phyloP scores from a whole-genome alignment of 2,888 invertebrate genomes.

The Hydriomena furcata region DNA sequence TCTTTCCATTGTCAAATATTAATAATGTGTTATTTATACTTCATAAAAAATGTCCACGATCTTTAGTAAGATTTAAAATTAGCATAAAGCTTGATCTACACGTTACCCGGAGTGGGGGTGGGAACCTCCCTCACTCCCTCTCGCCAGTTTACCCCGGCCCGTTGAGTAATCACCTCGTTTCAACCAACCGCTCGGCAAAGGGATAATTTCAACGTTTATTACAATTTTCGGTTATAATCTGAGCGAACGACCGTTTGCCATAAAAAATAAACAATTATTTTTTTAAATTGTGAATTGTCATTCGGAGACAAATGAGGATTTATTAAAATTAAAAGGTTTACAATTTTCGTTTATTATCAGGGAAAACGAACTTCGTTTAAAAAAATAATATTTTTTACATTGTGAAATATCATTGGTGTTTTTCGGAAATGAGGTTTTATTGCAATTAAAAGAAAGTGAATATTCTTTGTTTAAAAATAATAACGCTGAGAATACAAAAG shows the following conservation, averaged over 20 bases:
- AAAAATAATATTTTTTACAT: too few relatives aligned
- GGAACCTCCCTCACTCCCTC: slow-evolving; percentile 36
- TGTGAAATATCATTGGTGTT: too few relatives aligned
- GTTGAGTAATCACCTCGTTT: slow-evolving; percentile 66
- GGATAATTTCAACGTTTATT: slow-evolving; percentile 53
- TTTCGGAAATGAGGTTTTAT: too few relatives aligned
- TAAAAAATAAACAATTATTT: not conserved
- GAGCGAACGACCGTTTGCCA: not conserved
- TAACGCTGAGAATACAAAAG: too few relatives aligned
- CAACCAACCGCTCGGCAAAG: slow-evolving; percentile 49
- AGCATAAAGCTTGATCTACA: too few relatives aligned
- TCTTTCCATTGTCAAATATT: too few relatives aligned
- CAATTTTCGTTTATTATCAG: too few relatives aligned
- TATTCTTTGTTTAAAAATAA: too few relatives aligned
- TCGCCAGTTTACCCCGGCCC: slow-evolving; percentile 65
- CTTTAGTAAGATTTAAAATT: slow-evolving; percentile 1
- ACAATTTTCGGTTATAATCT: slow-evolving; percentile 17
- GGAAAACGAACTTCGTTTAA: too few relatives aligned
- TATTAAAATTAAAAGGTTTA: too few relatives aligned
- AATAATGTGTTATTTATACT: too few relatives aligned
- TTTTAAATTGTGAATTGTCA: not conserved
- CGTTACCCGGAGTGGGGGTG: slow-evolving; percentile 16
- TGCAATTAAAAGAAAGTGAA: not conserved
- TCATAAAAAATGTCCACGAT: not conserved
- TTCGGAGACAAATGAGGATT: too few relatives aligned